Base-by-base conservation (phyloP, 2,888 invertebrate genomes). In the Netelia melanura region DNA sequence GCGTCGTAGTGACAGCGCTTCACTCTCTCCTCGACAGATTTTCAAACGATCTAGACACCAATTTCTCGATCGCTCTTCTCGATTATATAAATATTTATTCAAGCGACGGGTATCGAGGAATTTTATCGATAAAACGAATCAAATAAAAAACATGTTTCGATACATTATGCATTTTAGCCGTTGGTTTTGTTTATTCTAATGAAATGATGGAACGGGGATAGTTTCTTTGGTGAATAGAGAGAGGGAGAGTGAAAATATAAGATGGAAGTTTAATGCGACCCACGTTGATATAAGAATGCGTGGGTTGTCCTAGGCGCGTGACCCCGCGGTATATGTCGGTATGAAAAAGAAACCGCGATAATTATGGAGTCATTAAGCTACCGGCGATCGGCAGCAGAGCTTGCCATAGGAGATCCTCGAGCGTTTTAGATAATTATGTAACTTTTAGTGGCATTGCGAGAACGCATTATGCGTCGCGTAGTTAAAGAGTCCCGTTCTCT, bases 361-460 rank as follows among this genome's bases (percentile, higher is more conserved):
- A 87, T 87, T 86, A 87, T 87, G 77, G 86, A 84, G 86, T 83
- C 80, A 87, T 87, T 87, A 84, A 84, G 81, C 61, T 76, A 72
- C 75, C 79, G 62, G 23, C 67, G 23, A 70, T 61, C 76, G 25
- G 68, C 74, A 21, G 10, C 70, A 64, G 81, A n/a, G 52, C 52
- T 52, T 14, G 23, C 38, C n/a, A 14, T 43, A 17, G 54, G 64
- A 64, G 48, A 61, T n/a, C 71, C 11, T 21, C 38, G 81, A 83
- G 78, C 61, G 54, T 75, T 77, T 54, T 56, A 61, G 61, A 61
- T 23, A 68, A 71, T 52, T 44, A 62, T 71, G 54, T 38, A 64
- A 65, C 44, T 67, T 21, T 21, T 48, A 77, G 65, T 61, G n/a
- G 52, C 54, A 72, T 64, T 77, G 72, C 38, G 72, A 71, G 61